Evolutionary conservation across 2,888 invertebrate genomes (phyloP).

Genomic region (Crematogaster levior): DNA sequence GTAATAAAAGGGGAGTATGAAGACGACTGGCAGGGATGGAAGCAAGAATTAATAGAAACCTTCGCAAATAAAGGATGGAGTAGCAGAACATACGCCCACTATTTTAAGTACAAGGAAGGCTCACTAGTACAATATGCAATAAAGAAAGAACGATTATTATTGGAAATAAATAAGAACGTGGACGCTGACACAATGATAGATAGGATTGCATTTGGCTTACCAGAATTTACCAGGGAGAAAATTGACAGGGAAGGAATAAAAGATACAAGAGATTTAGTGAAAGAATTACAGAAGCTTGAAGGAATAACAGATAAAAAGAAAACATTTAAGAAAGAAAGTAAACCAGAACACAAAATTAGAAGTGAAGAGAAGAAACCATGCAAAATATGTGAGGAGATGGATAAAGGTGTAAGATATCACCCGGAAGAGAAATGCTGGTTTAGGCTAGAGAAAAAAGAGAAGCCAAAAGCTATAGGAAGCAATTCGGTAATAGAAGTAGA

Average conservation of each 20-base stretch:
- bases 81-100: slow-evolving; percentile 35
- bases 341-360: slow-evolving; percentile 25
- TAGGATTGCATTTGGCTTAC: slow-evolving; percentile 60
- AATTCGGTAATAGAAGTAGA: slow-evolving; percentile 68
- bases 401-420: slow-evolving; percentile 36
- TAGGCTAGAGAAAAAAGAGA: slow-evolving; percentile 39
- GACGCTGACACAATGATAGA: slow-evolving; percentile 57
- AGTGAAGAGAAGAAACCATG: slow-evolving; percentile 21
- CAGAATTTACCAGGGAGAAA: slow-evolving; percentile 64
- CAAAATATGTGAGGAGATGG: slow-evolving; percentile 25
- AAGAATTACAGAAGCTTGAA: slow-evolving; percentile 75
- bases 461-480: slow-evolving; percentile 56
- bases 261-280: slow-evolving; percentile 52
- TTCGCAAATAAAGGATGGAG: slow-evolving; percentile 48
- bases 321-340: slow-evolving; percentile 22
- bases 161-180: slow-evolving; percentile 61
- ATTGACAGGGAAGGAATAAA: slow-evolving; percentile 63
- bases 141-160: slow-evolving; percentile 66
- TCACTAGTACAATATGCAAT: slow-evolving; percentile 69
- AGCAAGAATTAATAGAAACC: slow-evolving; percentile 17
- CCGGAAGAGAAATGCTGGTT: slow-evolving; percentile 54
- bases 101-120: slow-evolving; percentile 33
- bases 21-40: slow-evolving; percentile 43
- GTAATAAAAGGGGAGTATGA: slow-evolving; percentile 42
- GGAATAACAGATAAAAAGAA: slow-evolving; percentile 38